Evolutionary conservation across 2,113 vertebrate species (phyloP).

Genomic region (Ceyx cyanopectus): DNA sequence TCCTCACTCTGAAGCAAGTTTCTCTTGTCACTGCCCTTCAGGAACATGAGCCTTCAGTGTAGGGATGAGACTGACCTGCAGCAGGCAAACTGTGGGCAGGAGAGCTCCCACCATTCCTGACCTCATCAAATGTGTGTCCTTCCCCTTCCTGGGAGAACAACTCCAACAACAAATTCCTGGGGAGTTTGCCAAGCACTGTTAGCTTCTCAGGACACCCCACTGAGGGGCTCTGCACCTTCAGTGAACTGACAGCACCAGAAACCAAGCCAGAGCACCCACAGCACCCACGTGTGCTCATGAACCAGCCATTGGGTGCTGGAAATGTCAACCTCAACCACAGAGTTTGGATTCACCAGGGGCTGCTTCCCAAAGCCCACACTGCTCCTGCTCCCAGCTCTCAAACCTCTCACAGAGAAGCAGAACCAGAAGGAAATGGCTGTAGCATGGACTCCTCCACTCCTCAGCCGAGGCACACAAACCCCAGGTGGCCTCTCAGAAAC

Average conservation of each 20-base stretch:
- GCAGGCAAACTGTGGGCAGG: neutral
- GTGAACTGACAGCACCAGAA: neutral
- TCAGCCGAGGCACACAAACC: neutral
- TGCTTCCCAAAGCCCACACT: neutral
- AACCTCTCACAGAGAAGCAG: neutral
- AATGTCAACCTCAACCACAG: neutral
- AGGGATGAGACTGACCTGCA: neutral
- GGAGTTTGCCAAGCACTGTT: neutral
- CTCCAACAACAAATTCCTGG: too few species aligned
- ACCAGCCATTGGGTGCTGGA: neutral
- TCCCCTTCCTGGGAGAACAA: neutral
- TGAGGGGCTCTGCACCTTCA: neutral
- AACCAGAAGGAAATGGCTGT: neutral
- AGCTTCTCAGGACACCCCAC: neutral
- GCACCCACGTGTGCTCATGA: neutral
- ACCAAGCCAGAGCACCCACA: neutral
- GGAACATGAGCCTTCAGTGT: neutral
- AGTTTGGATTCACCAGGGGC: accelerated
- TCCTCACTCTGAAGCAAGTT: neutral
- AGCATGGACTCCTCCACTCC: neutral
- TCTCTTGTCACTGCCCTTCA: neutral
- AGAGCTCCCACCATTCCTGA: neutral
- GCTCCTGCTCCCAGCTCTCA: neutral
- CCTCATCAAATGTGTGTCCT: neutral
- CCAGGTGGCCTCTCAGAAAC: neutral